Percentiles rank a stretch among this genome's conserved stretches.
These are phyloP conservation scores for Anomalospiza imberbis DNA, from an alignment of 2,797 vertebrate species.

Conservation along the genomic window DNA sequence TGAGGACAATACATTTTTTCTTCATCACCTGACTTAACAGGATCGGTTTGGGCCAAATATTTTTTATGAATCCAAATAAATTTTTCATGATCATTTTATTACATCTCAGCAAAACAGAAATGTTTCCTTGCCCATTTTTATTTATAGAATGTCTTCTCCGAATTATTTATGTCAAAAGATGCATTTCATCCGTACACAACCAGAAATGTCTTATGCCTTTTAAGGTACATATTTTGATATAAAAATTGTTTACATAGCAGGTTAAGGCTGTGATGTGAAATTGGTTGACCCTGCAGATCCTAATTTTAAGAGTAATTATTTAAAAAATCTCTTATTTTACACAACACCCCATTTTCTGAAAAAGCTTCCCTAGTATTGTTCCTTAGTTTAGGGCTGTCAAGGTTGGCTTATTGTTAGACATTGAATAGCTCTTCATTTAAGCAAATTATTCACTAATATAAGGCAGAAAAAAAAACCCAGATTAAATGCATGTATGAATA, in stretches of 20 bases:
- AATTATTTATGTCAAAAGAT: background rate
- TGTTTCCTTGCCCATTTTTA: background rate
- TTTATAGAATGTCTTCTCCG: background rate
- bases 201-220: background rate
- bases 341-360: background rate
- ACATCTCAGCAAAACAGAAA: background rate
- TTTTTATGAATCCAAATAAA: background rate
- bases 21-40: background rate
- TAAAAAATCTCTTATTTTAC: background rate
- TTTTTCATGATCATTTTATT: background rate
- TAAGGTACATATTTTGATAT: background rate
- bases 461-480: background rate
- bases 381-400: background rate
- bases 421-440: background rate
- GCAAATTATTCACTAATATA: background rate
- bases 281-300: background rate
- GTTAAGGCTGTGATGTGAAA: background rate
- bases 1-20: background rate
- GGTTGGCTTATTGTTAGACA: background rate
- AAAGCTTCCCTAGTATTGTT: background rate
- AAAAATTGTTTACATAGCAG: background rate
- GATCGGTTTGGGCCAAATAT: background rate
- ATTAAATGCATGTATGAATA: constrained; percentile 14
- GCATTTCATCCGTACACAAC: fast-evolving
- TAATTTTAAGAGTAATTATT: background rate